Evolutionary conservation across 1,140 invertebrate genomes (phyloP), one percentile per base, ranked within the genome.

Genomic region (Habropoda laboriosa): DNA sequence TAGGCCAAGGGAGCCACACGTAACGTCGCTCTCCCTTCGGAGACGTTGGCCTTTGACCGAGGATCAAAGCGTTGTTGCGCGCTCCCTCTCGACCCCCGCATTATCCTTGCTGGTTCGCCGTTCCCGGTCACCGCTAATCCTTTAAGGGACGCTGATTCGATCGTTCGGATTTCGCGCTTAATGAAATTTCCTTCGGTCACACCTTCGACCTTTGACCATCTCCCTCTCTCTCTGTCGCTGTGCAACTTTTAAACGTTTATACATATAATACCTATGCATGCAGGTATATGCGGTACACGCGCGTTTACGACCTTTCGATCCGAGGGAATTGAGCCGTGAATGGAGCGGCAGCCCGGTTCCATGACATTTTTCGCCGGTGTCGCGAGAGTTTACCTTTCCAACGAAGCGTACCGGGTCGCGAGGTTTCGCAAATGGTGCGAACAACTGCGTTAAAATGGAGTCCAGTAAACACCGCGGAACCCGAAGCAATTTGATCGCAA

Each of bases 41-140:
- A 88, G 86, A 89, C 86, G 88, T 89, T 89, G 86, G 80, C 89
- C 88, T 92, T 90, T 89, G 88, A 86, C 86, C 85, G 75, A 88
- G 82, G 86, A 91, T 92, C 91, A 92, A 91, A 92, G 88, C 89
- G 80, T 83, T 78, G n/a, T n/a, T n/a, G n/a, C n/a, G n/a, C 68
- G 18, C 57, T 40, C 72, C 72, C 66, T 53, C 47, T 79, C 47
- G n/a, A 70, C 49, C 51, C 58, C 49, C 32, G 49, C 70, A 76
- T 82, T 79, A 86, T 72, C 68, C 66, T 63, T 47, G 16, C 42
- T 6, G 13, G 32, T n/a, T n/a, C n/a, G n/a, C n/a, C n/a, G n/a
- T n/a, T n/a, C n/a, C n/a, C n/a, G n/a, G n/a, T n/a, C n/a, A n/a
- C 38, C 75, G 40, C 67, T 38, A 71, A 42, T 53, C 80, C 80